These are phyloP conservation scores for Steinernema feltiae DNA, from an alignment of 1,140 invertebrate genomes.

Conservation along the genomic window DNA sequence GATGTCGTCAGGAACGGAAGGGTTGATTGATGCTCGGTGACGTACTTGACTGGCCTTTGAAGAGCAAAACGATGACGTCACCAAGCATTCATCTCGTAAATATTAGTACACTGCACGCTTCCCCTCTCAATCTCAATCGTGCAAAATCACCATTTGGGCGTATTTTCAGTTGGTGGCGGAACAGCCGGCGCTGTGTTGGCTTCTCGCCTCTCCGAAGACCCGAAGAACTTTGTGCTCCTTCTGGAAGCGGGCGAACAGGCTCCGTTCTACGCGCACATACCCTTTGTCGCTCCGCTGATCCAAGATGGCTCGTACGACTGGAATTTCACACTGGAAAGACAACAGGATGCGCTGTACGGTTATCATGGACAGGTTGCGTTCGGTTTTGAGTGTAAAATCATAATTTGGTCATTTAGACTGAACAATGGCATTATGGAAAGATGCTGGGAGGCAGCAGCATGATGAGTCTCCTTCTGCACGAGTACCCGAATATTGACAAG, in stretches of 20 bases:
- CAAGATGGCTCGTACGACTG: conserved; percentile 16
- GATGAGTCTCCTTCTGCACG: conserved; percentile 7
- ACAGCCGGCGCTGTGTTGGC: conserved; percentile 6
- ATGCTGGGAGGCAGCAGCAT: conserved; percentile 14
- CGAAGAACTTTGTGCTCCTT: conserved; percentile 11
- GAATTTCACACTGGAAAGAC: conserved; percentile 1
- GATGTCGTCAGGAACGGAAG: no score
- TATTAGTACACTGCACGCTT: no score
- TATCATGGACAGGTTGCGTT: conserved; percentile 16
- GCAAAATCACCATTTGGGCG: neutral
- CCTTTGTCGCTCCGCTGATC: conserved; percentile 1
- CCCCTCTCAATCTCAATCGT: no score
- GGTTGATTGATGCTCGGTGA: no score
- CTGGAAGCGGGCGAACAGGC: conserved; percentile 16
- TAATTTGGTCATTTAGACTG: conserved; percentile 3
- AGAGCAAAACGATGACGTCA: neutral
- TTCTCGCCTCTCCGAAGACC: conserved; percentile 7
- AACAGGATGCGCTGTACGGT: neutral
- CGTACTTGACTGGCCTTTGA: neutral
- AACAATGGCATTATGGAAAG: conserved; percentile 14
- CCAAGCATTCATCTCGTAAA: no score
- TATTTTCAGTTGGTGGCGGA: conserved; percentile 15
- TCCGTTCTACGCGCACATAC: conserved; percentile 5
- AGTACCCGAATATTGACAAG: conserved; percentile 9
- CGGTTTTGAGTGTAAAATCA: neutral